Base-by-base conservation (phyloP, 2,113 vertebrate genomes). In the Geococcyx californianus region DNA sequence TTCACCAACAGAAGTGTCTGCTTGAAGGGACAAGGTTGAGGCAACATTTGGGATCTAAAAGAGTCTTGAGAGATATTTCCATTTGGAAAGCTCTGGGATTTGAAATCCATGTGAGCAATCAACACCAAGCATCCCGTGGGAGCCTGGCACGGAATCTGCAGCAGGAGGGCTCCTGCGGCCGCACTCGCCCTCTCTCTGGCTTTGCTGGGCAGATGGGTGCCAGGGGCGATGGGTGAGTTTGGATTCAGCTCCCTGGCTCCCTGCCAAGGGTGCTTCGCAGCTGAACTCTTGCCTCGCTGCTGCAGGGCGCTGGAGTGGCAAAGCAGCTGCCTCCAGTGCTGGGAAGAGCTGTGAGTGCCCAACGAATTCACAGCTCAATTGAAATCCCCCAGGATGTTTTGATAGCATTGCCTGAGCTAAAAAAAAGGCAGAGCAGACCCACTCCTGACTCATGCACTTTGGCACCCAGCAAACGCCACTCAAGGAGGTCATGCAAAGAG, bases 141-240 rank as follows among this genome's bases (percentile, higher is more conserved):
- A 83, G 10, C 21, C 64, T 31, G 49, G 78, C 63, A 14, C 31
- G 40, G 51, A 24, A 33, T 11, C 20, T 13, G 40, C 5, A 5
- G 31, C 1, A 20, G 15, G 6, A 40, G 6, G 6, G n/a, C 26
- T 77, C n/a, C 54, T 3, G 31, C 0, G 0, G 62, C 58, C 0
- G 0, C 0, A 4, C 29, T 47, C 1, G 0, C 23, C 40, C 47
- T 34, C 0, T 8, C 10, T 2, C 25, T 28, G 42, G 56, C 14
- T 40, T 40, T 51, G 36, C 10, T 0, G 1, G 40, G 38, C 31
- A 49, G 47, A 10, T 15, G 54, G 56, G 58, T 49, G 58, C 89
- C 66, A 45, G 20, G n/a, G 49, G 36, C 5, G 23, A 6, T 7
- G n/a, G 38, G 21, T 19, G 42, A 40, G 17, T 47, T 45, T 10